Evolutionary conservation across 2,797 vertebrate species (phyloP), one percentile per base, ranked within the genome.

Genomic region (Lepidocolaptes lacrymiger): DNA sequence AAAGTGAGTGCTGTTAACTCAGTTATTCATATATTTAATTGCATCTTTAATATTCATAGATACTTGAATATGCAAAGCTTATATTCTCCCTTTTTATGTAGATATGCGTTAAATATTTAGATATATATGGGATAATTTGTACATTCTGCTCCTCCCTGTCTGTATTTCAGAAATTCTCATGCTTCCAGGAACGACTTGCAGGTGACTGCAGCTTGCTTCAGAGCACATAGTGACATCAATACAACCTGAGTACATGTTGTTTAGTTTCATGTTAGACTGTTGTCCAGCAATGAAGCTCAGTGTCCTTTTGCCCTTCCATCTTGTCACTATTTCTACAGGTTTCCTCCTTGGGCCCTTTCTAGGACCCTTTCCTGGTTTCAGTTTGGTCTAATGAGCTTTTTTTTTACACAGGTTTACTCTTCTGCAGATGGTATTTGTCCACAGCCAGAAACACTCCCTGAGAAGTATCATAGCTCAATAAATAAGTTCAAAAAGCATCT

Each of bases 361-460:
- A 88, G 79, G 66, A 83, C 85, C 34, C 56, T 92, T 95, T 95
- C 89, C 79, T 95, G 73, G 52, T 95, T 97, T 97, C 41, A 68
- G 83, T 96, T 97, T 97, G 90, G 92, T 82, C 84, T 97, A 97
- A 96, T 93, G 80, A 97, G 89, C 37, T 91, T 96, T 96, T 49
- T 46, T 89, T 82, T 71, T 74, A 93, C 24, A 78, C 46, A 96
- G 90, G 94, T 97, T 98, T 97, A 97, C 95, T 97, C 96, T 96
- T 95, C 85, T 93, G 92, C 96, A 98, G 97, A 97, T 97, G 96
- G 95, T 96, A 97, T 96, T 96, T 97, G 85, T 97, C 97, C 93
- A 91, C 67, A 88, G 96, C 93, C 96, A 97, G 95, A 97, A 97
- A 94, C 56, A 88, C 73, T 97, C 97, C 96, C 94, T 90, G 97